Base-by-base conservation (phyloP, 2,888 invertebrate species). In the Heteropelma amictum region DNA sequence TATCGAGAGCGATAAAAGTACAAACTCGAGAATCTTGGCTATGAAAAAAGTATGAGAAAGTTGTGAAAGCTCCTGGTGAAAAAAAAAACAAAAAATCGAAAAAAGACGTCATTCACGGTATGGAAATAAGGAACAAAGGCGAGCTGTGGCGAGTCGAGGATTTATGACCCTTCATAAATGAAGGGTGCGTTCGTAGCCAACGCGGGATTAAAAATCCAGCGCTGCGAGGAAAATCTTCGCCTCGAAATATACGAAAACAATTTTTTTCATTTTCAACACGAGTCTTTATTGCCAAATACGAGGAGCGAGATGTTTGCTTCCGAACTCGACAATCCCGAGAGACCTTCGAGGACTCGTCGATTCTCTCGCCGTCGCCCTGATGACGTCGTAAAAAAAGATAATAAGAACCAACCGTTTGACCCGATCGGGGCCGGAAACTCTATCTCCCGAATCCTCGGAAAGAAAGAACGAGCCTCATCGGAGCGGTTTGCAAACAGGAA, bases 401-500 rank as follows among this genome's bases (percentile, higher is more conserved):
- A 69, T 69, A 67, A 38, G 30, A 45, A 21, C 38, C 14, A 40
- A 12, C 58, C 58, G 47, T 58, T 51, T 35, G 45, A 23, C 19
- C n/a, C 17, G 17, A 53, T 53, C 61, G 12, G 7, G 14, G 28
- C 33, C n/a, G 53, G 70, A 61, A 63, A 63, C 63, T 54, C 53
- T 47, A 58, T 53, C 45, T 53, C 19, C n/a, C 40, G 4, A 47
- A 68, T 68, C 35, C 68, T 58, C 26, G 30, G 58, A 58, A 68
- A 8, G 49, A 40, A 38, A 68, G 35, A 6, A 8, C 23, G 21
- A 17, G 8, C 42, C 21, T 21, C 47, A 23, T 56, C 49, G 12
- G 49, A 38, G 56, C 49, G 49, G 21, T 26, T 7, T 6, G 49
- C 47, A 38, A 58, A 56, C 56, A 21, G n/a, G 49, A 40, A 30